phyloP scores from a whole-genome alignment of 2,888 invertebrate genomes.

The Mythimna lalbum region DNA sequence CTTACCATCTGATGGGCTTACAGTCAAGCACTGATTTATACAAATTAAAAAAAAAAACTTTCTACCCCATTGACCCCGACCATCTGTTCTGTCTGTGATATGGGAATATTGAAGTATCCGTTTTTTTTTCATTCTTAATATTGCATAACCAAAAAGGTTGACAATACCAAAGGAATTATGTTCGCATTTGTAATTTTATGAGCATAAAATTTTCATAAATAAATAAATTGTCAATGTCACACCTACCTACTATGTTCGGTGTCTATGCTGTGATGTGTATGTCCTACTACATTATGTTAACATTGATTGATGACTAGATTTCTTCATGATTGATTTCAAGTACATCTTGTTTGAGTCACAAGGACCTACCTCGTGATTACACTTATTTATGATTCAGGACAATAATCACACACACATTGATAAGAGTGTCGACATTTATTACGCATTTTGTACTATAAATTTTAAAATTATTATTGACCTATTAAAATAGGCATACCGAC shows the following conservation, averaged over 20 bases:
- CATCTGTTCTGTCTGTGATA: too few relatives aligned
- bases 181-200: too few relatives aligned
- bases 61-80: too few relatives aligned
- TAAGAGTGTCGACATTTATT: constrained; percentile 3
- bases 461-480: background rate
- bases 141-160: too few relatives aligned
- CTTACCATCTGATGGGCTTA: too few relatives aligned
- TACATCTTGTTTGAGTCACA: constrained; percentile 4
- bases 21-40: too few relatives aligned
- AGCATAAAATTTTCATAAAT: too few relatives aligned
- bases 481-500: background rate
- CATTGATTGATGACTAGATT: constrained; percentile 31
- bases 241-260: background rate
- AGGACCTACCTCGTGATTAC: background rate
- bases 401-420: constrained; percentile 2
- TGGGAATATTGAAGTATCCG: too few relatives aligned
- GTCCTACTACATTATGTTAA: background rate
- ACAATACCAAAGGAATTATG: too few relatives aligned
- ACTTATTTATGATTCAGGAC: background rate
- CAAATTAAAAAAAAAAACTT: too few relatives aligned
- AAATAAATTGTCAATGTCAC: background rate
- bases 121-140: too few relatives aligned
- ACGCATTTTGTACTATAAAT: background rate
- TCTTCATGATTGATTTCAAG: constrained; percentile 20
- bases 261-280: background rate